Percentiles rank a stretch among this genome's conserved stretches.
These are phyloP conservation scores for Protobothrops flavoviridis DNA, from an alignment of 2,113 vertebrate genomes.

Conservation along the genomic window DNA sequence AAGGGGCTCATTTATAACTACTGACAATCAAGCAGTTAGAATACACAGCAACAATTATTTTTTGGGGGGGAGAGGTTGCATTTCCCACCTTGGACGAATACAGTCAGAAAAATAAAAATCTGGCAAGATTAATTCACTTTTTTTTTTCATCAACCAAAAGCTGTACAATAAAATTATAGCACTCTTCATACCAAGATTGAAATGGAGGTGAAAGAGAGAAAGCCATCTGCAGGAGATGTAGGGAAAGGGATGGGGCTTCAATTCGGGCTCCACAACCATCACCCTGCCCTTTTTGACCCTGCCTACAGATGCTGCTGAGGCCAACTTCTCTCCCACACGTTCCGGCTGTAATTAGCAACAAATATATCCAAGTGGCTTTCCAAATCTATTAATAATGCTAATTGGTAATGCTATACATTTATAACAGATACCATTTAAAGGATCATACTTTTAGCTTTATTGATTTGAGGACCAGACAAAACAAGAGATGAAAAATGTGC, in stretches of 20 bases:
- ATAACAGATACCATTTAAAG: neutral
- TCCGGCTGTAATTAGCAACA: neutral
- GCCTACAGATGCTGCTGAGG: neutral
- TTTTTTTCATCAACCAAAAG: constrained; percentile 40
- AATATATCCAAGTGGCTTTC: neutral
- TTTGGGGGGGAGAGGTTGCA: constrained; percentile 11
- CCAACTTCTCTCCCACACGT: neutral
- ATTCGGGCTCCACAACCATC: neutral
- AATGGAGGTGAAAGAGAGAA: neutral
- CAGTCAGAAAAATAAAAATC: constrained; percentile 38
- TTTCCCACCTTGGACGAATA: constrained; percentile 2
- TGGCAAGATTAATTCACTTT: constrained; percentile 42
- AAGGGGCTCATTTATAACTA: constrained; percentile 54
- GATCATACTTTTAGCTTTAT: neutral
- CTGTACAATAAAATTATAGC: constrained; percentile 1
- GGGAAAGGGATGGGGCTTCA: neutral
- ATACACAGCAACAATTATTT: constrained; percentile 39
- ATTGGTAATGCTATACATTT: neutral
- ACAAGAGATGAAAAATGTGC: neutral
- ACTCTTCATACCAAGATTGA: neutral
- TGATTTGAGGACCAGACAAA: neutral
- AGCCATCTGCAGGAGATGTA: neutral
- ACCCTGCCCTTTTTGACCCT: neutral
- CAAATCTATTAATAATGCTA: neutral
- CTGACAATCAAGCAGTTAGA: constrained; percentile 60